These are phyloP conservation scores for Progne subis DNA, from an alignment of 2,113 vertebrate species.

Conservation along the genomic window DNA sequence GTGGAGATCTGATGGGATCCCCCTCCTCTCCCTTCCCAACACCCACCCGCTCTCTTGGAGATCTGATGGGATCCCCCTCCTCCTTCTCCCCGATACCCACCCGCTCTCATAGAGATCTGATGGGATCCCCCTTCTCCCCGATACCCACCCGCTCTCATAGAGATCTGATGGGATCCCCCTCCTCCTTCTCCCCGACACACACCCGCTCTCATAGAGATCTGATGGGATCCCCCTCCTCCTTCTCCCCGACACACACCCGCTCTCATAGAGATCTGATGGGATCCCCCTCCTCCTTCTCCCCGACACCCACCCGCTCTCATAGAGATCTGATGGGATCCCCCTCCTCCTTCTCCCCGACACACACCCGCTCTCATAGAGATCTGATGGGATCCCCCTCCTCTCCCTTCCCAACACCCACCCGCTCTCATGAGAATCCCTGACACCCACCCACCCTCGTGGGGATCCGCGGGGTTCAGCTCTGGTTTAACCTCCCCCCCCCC, in stretches of 20 bases:
- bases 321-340: not conserved
- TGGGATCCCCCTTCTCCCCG: not conserved
- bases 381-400: not conserved
- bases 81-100: too few species aligned
- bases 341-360: too few species aligned
- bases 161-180: not conserved
- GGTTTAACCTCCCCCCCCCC: not conserved
- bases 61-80: not conserved
- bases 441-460: not conserved
- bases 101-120: accelerated
- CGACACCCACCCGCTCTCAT: accelerated
- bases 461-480: not conserved
- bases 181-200: too few species aligned
- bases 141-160: not conserved
- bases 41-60: not conserved
- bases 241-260: too few species aligned
- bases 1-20: not conserved
- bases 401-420: too few species aligned
- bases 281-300: not conserved
- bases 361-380: not conserved
- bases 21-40: not conserved
- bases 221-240: not conserved
- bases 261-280: not conserved
- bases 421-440: not conserved
- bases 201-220: not conserved